phyloP scores from a whole-genome alignment of 2,888 invertebrate species.

The Orchesellides sinensis region DNA sequence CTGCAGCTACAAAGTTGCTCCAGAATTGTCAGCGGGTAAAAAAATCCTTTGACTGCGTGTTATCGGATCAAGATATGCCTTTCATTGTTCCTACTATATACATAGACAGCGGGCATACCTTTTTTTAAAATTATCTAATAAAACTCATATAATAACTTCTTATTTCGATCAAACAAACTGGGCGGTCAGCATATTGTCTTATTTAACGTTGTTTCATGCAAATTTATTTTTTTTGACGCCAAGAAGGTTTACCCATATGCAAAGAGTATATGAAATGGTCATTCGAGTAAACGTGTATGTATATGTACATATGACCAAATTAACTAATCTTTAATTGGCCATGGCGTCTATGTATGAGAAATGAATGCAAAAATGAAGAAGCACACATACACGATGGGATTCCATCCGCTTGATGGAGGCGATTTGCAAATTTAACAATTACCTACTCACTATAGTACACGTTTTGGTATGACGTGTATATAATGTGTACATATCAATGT shows the following conservation, averaged over 20 bases:
- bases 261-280: conserved; percentile 8
- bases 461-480: background rate
- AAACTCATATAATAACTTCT: background rate
- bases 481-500: no score
- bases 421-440: conserved; percentile 6
- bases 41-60: background rate
- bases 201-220: conserved; percentile 20
- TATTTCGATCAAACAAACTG: conserved; percentile 9
- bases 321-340: conserved; percentile 24
- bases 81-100: background rate
- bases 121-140: background rate
- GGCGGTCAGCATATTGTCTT: conserved; percentile 12
- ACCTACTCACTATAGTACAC: background rate
- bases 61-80: background rate
- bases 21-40: background rate
- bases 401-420: conserved; percentile 4
- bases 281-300: background rate
- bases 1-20: conserved; percentile 22
- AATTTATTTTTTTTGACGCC: background rate
- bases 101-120: background rate
- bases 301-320: background rate
- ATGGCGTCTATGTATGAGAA: no score
- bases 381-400: background rate
- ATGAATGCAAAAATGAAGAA: background rate
- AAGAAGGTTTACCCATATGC: background rate